Evolutionary conservation across 2,797 vertebrate species (phyloP), one percentile per base, ranked within the genome.

Genomic region (Squalus acanthias): DNA sequence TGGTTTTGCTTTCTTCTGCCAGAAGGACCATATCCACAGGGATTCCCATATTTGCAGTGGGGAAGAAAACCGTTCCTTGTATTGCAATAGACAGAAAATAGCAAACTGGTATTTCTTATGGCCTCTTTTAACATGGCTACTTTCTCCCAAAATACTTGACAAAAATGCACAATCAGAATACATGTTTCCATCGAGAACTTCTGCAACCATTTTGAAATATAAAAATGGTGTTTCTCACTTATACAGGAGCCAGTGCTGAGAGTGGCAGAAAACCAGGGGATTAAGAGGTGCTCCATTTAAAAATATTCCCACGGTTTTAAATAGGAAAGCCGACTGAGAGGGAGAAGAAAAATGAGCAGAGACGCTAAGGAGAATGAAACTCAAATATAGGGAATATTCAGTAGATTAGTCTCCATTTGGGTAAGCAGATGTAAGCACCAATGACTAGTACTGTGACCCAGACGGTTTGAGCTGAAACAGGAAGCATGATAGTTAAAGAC

Each of bases 391-490:
- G 79, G 33, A 93, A 46, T 67, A 12, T 93, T n/a, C 63, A 93
- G 9, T 39, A 67, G 63, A 93, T 93, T 39, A 39, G n/a, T 67
- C 17, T 93, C 63, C 33, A 92, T n/a, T 63, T 13, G 60, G 60
- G 60, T 69, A 39, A 69, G 63, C 63, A 39, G 65, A 46, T 93
- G 46, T 17, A 93, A 93, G 33, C 33, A 65, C 63, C 17, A 39
- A 65, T 93, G 63, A 65, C 63, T 69, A 7, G 39, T 9, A 67
- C 63, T 39, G 89, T 92, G 91, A 93, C 91, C 63, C 91, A 93
- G 63, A 93, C n/a, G 17, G 33, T 93, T 63, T 93, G 63, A 67
- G 33, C 91, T 93, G 91, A 67, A 93, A 67, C 91, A 93, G 91
- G n/a, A 93, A 67, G 39, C 20, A 39, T 39, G n/a, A 92, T 65